Base-by-base conservation (phyloP, 1,140 invertebrate genomes). In the Papilio polytes region DNA sequence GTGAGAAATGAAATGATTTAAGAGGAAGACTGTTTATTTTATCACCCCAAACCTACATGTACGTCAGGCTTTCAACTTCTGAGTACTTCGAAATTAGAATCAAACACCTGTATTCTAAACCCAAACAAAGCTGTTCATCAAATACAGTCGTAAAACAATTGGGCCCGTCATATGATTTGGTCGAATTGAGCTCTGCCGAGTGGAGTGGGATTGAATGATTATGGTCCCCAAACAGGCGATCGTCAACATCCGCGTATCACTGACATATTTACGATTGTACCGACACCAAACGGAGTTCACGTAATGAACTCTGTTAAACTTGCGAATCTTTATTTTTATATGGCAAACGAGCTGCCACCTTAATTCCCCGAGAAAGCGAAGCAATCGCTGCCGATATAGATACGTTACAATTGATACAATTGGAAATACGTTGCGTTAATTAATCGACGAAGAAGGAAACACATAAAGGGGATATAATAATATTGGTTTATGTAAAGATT, bases 241-340 rank as follows among this genome's bases (percentile, higher is more conserved):
- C 26, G 26, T 83, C 80, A 83, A 70, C 82, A 82, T 83, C 82
- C 84, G 81, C 73, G 73, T 81, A 74, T 81, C 78, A 86, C 83
- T 86, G 85, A 83, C 85, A 86, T 86, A 81, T 86, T 86, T 86
- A 86, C 83, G 85, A 83, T 80, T 83, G 66, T 80, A 15, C 22
- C 63, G 63, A 70, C 63, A 70, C 63, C 10, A 10, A 31, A 7
- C 8, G 15, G 13, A 36, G 22, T 70, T 70, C 22, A 70, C 26
- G 26, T 70, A 13, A 26, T 70, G 26, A 15, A 70, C 22, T 70
- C 63, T 70, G 59, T 3, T 20, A 31, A 70, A 70, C 63, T 31
- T 15, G 63, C 22, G 26, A 70, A 31, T 48, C 8, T 18, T 51
- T 36, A 4, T 36, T 36, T 36, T 36, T 36, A 6, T 36, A 36